Base-by-base conservation (phyloP, 2,888 invertebrate genomes). In the Hedya salicella region DNA sequence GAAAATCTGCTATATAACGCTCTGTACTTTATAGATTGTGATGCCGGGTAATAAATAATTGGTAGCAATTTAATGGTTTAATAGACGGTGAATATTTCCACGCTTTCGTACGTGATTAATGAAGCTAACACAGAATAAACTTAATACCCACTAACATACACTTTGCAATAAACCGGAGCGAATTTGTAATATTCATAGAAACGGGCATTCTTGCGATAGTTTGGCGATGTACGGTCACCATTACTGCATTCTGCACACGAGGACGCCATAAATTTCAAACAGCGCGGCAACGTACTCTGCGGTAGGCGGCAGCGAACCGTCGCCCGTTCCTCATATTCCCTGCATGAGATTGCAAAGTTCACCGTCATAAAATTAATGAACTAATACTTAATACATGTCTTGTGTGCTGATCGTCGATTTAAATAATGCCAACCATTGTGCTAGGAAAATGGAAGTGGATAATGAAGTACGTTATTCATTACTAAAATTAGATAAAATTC, bases 241-340 rank as follows among this genome's bases (percentile, higher is more conserved):
- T 86, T 86, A 83, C 76, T 73, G 82, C 81, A 85, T 86, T 87
- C 82, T 81, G 80, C 78, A 77, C 85, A 85, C 86, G 86, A 78
- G 78, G 75, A 73, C 72, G 73, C 81, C 75, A 86, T 89, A 88
- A 88, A 89, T 89, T 86, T 81, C 77, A 70, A 74, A 73, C 70
- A 73, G 73, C 80, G 74, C 81, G 73, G 82, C 84, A 83, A 80
- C 82, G 83, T 82, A 85, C 82, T 78, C 80, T 82, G 79, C 80
- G 68, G 60, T 76, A 73, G 75, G 79, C 80, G 68, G 60, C 76
- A 73, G 75, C 73, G 78, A 48, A 30, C 50, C 48, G 50, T 52
- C 50, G 53, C 54, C 30, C 39, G 46, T 60, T 30, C 48, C 61
- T 66, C 66, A 66, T 66, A 66, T 60, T 66, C 53, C 40, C 53